These are phyloP conservation scores for Ploceus nigricollis DNA, from an alignment of 2,113 vertebrate genomes.

Conservation along the genomic window DNA sequence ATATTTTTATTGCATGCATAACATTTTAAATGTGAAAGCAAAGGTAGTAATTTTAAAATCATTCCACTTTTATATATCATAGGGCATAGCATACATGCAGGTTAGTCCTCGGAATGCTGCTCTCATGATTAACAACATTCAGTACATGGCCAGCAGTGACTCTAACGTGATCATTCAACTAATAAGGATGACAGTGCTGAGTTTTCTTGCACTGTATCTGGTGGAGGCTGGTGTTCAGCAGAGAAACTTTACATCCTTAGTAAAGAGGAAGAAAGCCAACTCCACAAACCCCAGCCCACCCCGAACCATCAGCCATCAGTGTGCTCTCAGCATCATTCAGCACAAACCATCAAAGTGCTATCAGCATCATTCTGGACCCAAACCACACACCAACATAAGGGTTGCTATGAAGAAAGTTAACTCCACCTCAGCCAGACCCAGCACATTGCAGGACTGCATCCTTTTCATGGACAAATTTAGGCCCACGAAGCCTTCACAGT, in stretches of 20 bases:
- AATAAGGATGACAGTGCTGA: neutral
- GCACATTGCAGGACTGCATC: neutral
- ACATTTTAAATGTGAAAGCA: neutral
- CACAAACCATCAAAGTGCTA: no score
- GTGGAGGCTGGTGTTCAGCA: neutral
- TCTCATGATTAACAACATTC: neutral
- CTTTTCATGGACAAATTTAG: neutral
- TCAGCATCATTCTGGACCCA: neutral
- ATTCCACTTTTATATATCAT: neutral
- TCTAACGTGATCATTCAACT: neutral
- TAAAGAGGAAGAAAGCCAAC: neutral
- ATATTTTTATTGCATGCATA: neutral
- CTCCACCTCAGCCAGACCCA: neutral
- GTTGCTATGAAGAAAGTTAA: neutral
- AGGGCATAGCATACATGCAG: neutral
- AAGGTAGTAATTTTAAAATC: neutral
- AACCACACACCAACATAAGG: neutral
- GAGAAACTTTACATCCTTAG: neutral
- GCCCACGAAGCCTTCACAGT: accelerated
- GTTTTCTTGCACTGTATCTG: neutral
- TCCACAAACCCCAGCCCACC: neutral
- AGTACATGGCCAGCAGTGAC: neutral
- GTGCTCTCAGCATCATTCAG: neutral
- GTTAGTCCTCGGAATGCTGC: neutral
- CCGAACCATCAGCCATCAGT: accelerated